Conservation (phyloP, 2,113 vertebrate genomes). For the Rhinoptilus africanus region DNA sequence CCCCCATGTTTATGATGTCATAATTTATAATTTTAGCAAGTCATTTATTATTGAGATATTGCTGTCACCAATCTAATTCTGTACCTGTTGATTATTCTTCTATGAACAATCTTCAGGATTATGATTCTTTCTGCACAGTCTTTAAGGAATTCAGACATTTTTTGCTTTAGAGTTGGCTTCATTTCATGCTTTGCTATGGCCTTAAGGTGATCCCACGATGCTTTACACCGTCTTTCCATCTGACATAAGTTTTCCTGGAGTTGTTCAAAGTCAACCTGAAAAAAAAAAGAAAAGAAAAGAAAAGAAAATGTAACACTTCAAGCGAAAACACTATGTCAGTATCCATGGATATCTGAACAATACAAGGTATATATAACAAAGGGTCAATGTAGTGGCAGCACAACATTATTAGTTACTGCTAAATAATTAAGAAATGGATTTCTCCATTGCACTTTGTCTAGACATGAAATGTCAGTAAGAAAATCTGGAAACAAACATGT, state of each 20-base stretch:
- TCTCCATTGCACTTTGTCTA: not conserved
- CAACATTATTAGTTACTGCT: not conserved
- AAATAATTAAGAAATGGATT: not conserved
- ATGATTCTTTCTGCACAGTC: constrained; percentile 97
- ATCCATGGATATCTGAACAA: not conserved
- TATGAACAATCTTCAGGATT: constrained; percentile 94
- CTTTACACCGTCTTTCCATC: constrained; percentile 95
- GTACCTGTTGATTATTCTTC: constrained; percentile 96
- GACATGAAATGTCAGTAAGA: not conserved
- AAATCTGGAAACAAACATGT: constrained; percentile 5
- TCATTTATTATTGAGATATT: not conserved
- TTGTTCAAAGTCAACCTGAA: constrained; percentile 96
- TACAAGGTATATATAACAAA: not conserved
- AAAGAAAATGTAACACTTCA: not conserved
- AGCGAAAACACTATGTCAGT: not conserved
- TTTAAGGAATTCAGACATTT: constrained; percentile 96
- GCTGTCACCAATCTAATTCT: not conserved
- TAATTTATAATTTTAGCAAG: not conserved
- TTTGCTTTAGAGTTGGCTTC: constrained; percentile 91
- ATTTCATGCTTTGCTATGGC: constrained; percentile 97
- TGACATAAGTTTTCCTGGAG: constrained; percentile 95
- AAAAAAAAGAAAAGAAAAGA: constrained; percentile 30
- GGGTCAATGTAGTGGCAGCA: not conserved
- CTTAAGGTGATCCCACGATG: constrained; percentile 98
- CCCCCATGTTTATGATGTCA: not conserved